Evolutionary conservation across 2,888 invertebrate genomes (phyloP).

Genomic region (Tortrix viridana): DNA sequence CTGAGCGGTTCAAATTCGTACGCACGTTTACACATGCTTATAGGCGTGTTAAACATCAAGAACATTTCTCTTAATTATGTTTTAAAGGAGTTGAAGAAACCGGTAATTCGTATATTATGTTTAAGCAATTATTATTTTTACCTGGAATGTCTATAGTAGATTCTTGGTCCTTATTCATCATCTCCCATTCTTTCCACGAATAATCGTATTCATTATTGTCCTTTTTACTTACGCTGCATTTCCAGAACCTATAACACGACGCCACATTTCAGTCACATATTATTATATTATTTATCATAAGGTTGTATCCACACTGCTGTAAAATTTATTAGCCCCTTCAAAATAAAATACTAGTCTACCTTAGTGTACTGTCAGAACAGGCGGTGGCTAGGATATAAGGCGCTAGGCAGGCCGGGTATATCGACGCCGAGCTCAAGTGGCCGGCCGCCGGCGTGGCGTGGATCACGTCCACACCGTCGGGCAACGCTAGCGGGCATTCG

Average conservation of each 20-base stretch:
- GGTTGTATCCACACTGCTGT: neutral
- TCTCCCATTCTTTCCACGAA: constrained; percentile 95
- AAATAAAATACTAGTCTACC: constrained; percentile 59
- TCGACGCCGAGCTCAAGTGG: constrained; percentile 97
- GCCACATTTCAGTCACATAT: neutral
- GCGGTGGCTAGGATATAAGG: constrained; percentile 98
- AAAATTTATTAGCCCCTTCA: neutral
- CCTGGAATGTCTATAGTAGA: constrained; percentile 90
- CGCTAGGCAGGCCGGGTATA: constrained; percentile 99
- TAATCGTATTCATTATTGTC: constrained; percentile 82
- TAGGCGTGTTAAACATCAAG: no score
- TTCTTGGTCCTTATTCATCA: constrained; percentile 89
- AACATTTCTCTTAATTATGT: no score
- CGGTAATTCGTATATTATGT: no score
- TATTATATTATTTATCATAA: neutral
- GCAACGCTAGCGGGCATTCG: constrained; percentile 93
- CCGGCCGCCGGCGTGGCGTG: constrained; percentile 98
- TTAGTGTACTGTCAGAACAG: constrained; percentile 95
- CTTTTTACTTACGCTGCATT: constrained; percentile 86
- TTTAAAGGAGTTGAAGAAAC: no score
- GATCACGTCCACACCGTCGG: constrained; percentile 95
- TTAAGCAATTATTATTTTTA: constrained; percentile 44
- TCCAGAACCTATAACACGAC: constrained; percentile 89
- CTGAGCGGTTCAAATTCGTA: no score
- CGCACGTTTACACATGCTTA: no score